Evolutionary conservation across 2,113 vertebrate species (phyloP).

Genomic region (Leptobrachium leishanense): DNA sequence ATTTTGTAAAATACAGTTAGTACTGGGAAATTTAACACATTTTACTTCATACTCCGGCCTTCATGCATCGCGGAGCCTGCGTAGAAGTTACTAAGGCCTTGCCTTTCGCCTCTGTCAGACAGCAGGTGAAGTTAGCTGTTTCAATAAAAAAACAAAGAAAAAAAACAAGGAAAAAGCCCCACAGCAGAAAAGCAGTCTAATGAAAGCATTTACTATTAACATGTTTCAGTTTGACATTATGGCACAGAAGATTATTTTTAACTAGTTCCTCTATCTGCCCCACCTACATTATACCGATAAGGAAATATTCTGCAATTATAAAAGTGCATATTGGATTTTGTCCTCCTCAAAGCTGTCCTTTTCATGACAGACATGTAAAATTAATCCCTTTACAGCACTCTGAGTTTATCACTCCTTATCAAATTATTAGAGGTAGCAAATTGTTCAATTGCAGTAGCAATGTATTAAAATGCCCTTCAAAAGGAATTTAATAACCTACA

Average conservation of each 20-base stretch:
- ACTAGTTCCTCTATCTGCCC: conserved; percentile 32
- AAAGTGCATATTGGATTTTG: conserved; percentile 72
- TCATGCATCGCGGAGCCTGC: too few relatives aligned
- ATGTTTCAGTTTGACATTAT: too few relatives aligned
- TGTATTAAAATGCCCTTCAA: conserved; percentile 67
- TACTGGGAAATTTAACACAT: too few relatives aligned
- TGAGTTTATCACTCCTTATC: conserved; percentile 56
- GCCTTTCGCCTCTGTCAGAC: too few relatives aligned
- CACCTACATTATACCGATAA: conserved; percentile 25
- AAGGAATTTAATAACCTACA: conserved; percentile 55
- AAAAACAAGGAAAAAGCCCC: too few relatives aligned
- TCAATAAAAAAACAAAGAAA: too few relatives aligned
- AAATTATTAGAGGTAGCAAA: conserved; percentile 71
- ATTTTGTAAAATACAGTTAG: too few relatives aligned
- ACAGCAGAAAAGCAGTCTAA: too few relatives aligned
- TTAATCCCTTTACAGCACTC: conserved; percentile 68
- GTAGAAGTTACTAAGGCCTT: too few relatives aligned
- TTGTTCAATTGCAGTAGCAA: conserved; percentile 63
- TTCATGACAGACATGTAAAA: conserved; percentile 69
- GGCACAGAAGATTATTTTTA: background rate
- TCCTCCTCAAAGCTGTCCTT: conserved; percentile 67
- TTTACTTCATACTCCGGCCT: too few relatives aligned
- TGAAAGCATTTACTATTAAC: too few relatives aligned
- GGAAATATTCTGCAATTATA: conserved; percentile 53
- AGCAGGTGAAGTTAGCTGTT: too few relatives aligned